These are phyloP conservation scores for Orchestia grillus DNA, from an alignment of 1,140 invertebrate species.

Conservation along the genomic window DNA sequence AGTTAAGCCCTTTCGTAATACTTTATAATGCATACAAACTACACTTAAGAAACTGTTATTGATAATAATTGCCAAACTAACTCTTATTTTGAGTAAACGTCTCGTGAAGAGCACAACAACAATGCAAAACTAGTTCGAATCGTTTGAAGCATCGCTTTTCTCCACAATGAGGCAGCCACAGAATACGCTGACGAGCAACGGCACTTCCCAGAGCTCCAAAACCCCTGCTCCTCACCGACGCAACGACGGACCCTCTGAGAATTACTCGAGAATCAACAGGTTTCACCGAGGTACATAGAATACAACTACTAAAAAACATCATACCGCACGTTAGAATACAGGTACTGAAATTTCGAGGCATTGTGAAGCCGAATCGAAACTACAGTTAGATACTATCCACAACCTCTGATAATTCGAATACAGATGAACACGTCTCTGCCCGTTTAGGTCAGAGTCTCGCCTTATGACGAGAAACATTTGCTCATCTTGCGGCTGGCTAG, in stretches of 20 bases:
- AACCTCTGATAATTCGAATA: background rate
- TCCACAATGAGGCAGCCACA: background rate
- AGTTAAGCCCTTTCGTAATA: background rate
- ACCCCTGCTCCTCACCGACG: background rate
- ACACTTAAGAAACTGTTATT: background rate
- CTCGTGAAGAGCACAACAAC: background rate
- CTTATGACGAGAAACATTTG: no score
- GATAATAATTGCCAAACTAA: background rate
- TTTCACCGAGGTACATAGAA: background rate
- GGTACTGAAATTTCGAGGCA: background rate
- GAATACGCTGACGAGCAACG: background rate
- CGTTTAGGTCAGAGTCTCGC: no score
- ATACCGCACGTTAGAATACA: background rate
- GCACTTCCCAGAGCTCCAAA: background rate
- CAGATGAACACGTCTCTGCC: no score
- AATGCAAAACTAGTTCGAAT: background rate
- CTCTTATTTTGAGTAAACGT: background rate
- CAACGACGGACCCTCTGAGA: background rate
- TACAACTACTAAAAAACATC: background rate
- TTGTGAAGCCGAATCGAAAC: background rate
- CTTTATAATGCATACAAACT: background rate
- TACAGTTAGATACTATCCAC: background rate
- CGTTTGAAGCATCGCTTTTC: background rate
- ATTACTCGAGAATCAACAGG: background rate
- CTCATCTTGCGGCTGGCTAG: background rate